These are phyloP conservation scores for Drosophila pseudotakahashii DNA, from an alignment of 2,888 invertebrate species.

Conservation along the genomic window DNA sequence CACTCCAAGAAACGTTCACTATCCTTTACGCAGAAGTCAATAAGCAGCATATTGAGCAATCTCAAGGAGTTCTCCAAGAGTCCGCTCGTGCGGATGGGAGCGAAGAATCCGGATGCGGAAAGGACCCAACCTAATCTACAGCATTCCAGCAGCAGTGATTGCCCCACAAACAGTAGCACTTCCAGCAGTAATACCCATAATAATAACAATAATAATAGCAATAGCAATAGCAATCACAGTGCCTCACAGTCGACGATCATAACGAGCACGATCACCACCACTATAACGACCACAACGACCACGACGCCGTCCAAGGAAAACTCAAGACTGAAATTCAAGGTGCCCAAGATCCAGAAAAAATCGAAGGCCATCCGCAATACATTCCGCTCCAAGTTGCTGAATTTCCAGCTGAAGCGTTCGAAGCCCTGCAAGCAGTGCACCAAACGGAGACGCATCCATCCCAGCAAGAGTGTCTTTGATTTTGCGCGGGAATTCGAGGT, in stretches of 20 bases:
- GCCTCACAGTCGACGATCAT: slow-evolving; percentile 51
- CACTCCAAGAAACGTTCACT: slow-evolving; percentile 81
- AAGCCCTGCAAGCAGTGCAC: slow-evolving; percentile 82
- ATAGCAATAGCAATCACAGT: slow-evolving; percentile 45
- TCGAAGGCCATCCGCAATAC: slow-evolving; percentile 83
- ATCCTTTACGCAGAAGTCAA: slow-evolving; percentile 83
- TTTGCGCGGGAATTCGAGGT: slow-evolving; percentile 81
- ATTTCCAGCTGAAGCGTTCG: slow-evolving; percentile 78
- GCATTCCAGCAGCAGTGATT: slow-evolving; percentile 53
- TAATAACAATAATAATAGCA: slow-evolving; percentile 43
- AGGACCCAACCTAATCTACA: slow-evolving; percentile 10
- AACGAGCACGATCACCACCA: slow-evolving; percentile 55
- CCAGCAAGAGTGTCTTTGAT: slow-evolving; percentile 83
- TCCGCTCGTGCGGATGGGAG: slow-evolving; percentile 68
- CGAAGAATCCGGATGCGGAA: slow-evolving; percentile 51
- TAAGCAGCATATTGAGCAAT: slow-evolving; percentile 81
- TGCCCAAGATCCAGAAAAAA: slow-evolving; percentile 83
- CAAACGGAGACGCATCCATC: slow-evolving; percentile 83
- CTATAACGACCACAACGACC: slow-evolving; percentile 52
- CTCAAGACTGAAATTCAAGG: slow-evolving; percentile 81
- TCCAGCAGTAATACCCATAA: slow-evolving; percentile 37
- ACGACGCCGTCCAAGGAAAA: slow-evolving; percentile 79
- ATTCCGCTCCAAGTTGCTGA: slow-evolving; percentile 82
- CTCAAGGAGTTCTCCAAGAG: slow-evolving; percentile 83
- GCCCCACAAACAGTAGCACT: slow-evolving; percentile 35